Percentiles rank a stretch among this genome's conserved stretches.
Conservation (phyloP, 2,888 invertebrate species). For the Melanophora roralis region DNA sequence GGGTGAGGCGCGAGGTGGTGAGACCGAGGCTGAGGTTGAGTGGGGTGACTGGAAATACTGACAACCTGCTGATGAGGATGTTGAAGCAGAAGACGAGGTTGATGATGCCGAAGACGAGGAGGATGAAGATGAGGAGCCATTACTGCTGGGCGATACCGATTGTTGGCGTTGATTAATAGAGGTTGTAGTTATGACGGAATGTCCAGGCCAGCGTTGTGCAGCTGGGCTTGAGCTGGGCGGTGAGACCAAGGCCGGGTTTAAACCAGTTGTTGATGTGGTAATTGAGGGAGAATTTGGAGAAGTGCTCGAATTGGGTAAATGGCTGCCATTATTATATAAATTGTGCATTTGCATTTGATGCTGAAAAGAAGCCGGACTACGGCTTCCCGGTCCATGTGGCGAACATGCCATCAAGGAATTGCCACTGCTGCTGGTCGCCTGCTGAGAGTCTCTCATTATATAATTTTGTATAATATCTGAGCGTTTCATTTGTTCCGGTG, state of each 20-base stretch:
- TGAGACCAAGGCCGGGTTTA: slow-evolving; percentile 73
- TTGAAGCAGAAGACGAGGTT: slow-evolving; percentile 77
- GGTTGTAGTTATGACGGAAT: slow-evolving; percentile 82
- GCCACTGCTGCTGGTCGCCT: slow-evolving; percentile 63
- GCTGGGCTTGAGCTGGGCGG: slow-evolving; percentile 70
- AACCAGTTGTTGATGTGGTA: slow-evolving; percentile 70
- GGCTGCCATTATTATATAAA: slow-evolving; percentile 44
- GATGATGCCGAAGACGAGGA: slow-evolving; percentile 60
- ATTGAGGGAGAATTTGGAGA: slow-evolving; percentile 74
- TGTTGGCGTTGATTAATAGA: slow-evolving; percentile 77
- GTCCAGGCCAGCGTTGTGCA: slow-evolving; percentile 75
- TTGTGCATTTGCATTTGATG: slow-evolving; percentile 47
- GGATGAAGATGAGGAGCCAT: slow-evolving; percentile 65
- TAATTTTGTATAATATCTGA: slow-evolving; percentile 95
- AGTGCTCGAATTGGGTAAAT: slow-evolving; percentile 62
- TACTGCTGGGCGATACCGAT: slow-evolving; percentile 76
- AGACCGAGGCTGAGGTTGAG: slow-evolving; percentile 78
- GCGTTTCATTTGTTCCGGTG: slow-evolving; percentile 93
- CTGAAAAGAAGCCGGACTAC: slow-evolving; percentile 60
- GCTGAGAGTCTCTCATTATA: slow-evolving; percentile 84
- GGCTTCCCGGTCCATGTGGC: slow-evolving; percentile 64
- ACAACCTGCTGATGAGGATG: slow-evolving; percentile 67
- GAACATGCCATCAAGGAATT: slow-evolving; percentile 65
- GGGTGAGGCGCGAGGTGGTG: slow-evolving; percentile 77
- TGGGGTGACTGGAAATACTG: slow-evolving; percentile 78